Conservation (phyloP, 2,888 invertebrate species). For the Eupithecia dodoneata region DNA sequence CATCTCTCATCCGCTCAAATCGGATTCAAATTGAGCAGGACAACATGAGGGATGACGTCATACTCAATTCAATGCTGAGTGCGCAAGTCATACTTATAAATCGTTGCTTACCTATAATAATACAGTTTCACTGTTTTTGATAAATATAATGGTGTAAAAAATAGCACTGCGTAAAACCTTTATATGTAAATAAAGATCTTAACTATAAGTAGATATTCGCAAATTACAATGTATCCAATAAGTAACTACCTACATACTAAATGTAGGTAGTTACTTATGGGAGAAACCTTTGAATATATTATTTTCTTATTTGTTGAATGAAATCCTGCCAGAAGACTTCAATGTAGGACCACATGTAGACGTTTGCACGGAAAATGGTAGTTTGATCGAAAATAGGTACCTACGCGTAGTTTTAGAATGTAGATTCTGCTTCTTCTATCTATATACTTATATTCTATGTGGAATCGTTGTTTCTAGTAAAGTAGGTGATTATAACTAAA, state of each 20-base stretch:
- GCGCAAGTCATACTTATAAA: too few relatives aligned
- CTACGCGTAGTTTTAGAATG: not conserved
- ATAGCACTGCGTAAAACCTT: not conserved
- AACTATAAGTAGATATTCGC: not conserved
- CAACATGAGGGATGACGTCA: not conserved
- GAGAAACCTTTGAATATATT: not conserved
- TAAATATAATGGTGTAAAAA: not conserved
- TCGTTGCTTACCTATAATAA: too few relatives aligned
- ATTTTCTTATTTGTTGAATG: not conserved
- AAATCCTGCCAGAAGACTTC: conserved; percentile 18
- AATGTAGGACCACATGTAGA: not conserved
- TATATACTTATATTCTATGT: not conserved
- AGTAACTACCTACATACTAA: too few relatives aligned
- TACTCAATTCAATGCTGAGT: too few relatives aligned
- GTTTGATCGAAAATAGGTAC: not conserved
- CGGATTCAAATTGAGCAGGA: not conserved
- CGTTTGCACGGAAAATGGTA: conserved; percentile 7
- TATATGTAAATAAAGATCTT: not conserved
- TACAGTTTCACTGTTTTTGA: too few relatives aligned
- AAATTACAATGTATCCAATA: not conserved
- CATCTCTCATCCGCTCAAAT: not conserved
- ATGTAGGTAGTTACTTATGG: not conserved
- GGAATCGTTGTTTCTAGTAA: not conserved
- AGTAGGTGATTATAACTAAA: not conserved
- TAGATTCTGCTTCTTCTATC: not conserved